Base-by-base conservation (phyloP, 1,140 invertebrate species). In the Magallana gigas region DNA sequence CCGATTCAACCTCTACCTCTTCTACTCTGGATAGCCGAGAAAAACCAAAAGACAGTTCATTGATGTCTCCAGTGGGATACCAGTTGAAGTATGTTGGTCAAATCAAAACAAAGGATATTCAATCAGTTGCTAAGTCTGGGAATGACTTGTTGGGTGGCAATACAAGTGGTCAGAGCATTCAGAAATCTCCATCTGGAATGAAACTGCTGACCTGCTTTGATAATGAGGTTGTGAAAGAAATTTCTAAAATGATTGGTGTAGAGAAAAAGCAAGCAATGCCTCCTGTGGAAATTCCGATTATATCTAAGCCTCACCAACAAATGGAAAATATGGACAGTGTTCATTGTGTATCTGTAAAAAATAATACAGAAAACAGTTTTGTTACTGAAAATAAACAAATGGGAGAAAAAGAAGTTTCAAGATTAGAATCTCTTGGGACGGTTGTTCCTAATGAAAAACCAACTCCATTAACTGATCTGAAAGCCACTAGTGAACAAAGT, bases 41-140 rank as follows among this genome's bases (percentile, higher is more conserved):
- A 29, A 76, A 36, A 76, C 18, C 68, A 12, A 23, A 12, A 76
- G 68, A 76, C 23, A 76, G 64, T 18, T 71, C 64, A 12, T 29
- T 29, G 5, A 18, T 29, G 23, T 29, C 23, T 36, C 8, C 29
- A 18, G 23, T 18, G 62, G 29, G 57, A 60, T 84, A 29, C 57
- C 83, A 84, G 58, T 16, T 83, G 48, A 83, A n/a, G 11, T 83
- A 83, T 83, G 83, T 60, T 48, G 57, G 83, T 9, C 57, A 83
- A 83, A 83, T 83, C 11, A 84, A 62, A 84, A 62, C 60, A 5
- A 84, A 62, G 59, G 58, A 62, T 23, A 12, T 48, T 16, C 59
- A 12, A 48, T 58, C 29, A 58, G n/a, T 48, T 8, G 16, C 58
- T 23, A 83, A 58, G 29, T 23, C 68, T 76, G 68, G 36, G 23